Conservation (phyloP, 2,888 invertebrate genomes). For the Hecatera dysodea region DNA sequence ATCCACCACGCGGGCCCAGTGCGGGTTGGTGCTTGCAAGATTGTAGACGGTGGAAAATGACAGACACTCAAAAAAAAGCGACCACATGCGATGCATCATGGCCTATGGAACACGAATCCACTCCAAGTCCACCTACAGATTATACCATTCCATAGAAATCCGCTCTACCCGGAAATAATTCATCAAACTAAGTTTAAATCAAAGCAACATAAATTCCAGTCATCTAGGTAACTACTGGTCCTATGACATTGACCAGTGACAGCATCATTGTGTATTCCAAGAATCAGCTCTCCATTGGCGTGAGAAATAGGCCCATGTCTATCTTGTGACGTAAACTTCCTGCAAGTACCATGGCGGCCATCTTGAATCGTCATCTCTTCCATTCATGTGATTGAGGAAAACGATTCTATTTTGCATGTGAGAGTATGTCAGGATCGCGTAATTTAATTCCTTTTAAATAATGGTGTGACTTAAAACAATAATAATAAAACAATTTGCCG, state of each 20-base stretch:
- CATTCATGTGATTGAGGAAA: slow-evolving; percentile 53
- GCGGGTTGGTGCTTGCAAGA: too few relatives aligned
- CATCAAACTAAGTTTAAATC: neutral
- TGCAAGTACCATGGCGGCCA: slow-evolving; percentile 12
- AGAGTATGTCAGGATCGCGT: neutral
- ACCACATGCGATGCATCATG: neutral
- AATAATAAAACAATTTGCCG: neutral
- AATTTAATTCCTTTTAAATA: neutral
- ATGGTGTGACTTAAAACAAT: neutral
- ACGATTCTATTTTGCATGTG: slow-evolving; percentile 4
- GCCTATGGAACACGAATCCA: neutral
- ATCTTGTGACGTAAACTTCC: slow-evolving; percentile 37
- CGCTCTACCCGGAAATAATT: neutral
- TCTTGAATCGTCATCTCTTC: slow-evolving; percentile 25
- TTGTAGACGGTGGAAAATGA: neutral
- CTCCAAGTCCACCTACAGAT: neutral
- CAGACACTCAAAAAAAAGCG: neutral
- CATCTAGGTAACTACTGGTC: slow-evolving; percentile 6
- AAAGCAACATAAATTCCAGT: slow-evolving; percentile 19
- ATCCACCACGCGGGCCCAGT: too few relatives aligned
- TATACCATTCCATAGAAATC: neutral
- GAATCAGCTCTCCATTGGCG: slow-evolving; percentile 34
- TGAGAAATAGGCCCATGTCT: slow-evolving; percentile 32
- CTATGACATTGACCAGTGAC: slow-evolving; percentile 35
- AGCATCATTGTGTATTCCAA: slow-evolving; percentile 52